Base-by-base conservation (phyloP, 2,113 vertebrate species). In the Notothenia rossii region DNA sequence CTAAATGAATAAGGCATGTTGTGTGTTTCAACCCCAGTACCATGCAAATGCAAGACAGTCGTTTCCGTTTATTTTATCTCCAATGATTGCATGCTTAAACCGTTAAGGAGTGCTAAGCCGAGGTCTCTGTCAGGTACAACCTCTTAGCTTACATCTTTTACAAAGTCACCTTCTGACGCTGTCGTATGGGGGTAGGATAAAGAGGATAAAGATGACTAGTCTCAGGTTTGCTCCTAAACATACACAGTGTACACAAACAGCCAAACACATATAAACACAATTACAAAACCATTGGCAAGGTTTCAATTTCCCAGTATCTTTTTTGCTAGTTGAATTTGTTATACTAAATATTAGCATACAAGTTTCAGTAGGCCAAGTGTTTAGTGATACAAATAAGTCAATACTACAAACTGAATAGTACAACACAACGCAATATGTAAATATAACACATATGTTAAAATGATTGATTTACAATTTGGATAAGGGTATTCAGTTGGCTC, bases 41-140 rank as follows among this genome's bases (percentile, higher is more conserved):
- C 58, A 59, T 77, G 81, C 90, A 86, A 90, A 87, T 93, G 88
- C 72, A 17, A 77, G 55, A 67, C 50, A 87, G 69, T 45, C 29
- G 29, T 29, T 29, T 29, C 36, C 7, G 36, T 40, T 51, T 54
- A 36, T 46, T 66, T 67, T 20, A 45, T 45, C 40, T 54, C 48
- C 45, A 2, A 20, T 48, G 33, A 56, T 40, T 49, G 53, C 75
- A 56, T 73, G 72, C 75, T 83, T 82, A 68, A 50, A 78, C 66
- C 55, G 1, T 81, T 86, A 90, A 64, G 13, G 50, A 82, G 63
- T 67, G 40, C 77, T 86, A 79, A 86, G 72, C 69, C 7, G 13
- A 13, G 43, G 61, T 76, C 74, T 25, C 1, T 2, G 53, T 33
- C 56, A 17, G 61, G 56, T 54, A 62, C 59, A 55, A 82, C 43